Percentiles rank a stretch among this genome's conserved stretches.
phyloP scores from a whole-genome alignment of 2,113 vertebrate genomes.

The Oreamnos americanus region DNA sequence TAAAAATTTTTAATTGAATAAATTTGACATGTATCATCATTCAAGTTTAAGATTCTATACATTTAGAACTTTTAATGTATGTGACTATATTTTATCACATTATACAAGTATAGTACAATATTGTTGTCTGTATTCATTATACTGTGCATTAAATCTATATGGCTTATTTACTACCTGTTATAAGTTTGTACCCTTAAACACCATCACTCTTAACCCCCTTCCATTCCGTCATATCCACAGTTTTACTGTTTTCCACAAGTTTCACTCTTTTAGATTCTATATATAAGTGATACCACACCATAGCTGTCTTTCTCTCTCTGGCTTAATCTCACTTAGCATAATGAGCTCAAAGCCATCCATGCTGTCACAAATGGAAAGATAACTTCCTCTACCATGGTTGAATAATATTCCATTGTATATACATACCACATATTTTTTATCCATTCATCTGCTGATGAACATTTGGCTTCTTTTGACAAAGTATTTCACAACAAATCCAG shows the following conservation, averaged over 20 bases:
- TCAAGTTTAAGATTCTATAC: not conserved
- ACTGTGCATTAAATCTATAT: not conserved
- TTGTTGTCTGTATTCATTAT: not conserved
- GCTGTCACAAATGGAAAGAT: not conserved
- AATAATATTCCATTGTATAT: not conserved
- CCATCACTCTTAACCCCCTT: not conserved
- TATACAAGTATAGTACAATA: not conserved
- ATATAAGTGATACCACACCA: not conserved
- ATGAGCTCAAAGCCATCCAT: not conserved
- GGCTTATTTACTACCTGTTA: not conserved
- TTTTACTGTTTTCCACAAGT: not conserved
- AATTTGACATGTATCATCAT: not conserved
- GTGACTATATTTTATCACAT: not conserved
- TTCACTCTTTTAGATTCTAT: not conserved
- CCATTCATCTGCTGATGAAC: not conserved
- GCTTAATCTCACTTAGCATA: not conserved
- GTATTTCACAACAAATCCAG: not conserved
- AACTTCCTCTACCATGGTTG: not conserved
- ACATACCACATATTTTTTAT: not conserved
- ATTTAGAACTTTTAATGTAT: not conserved
- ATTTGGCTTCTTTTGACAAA: not conserved
- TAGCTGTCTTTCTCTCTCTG: not conserved
- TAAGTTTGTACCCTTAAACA: not conserved
- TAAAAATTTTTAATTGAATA: not conserved
- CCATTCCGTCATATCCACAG: not conserved